phyloP scores from a whole-genome alignment of 2,113 vertebrate genomes.

The Limnothrissa miodon region DNA sequence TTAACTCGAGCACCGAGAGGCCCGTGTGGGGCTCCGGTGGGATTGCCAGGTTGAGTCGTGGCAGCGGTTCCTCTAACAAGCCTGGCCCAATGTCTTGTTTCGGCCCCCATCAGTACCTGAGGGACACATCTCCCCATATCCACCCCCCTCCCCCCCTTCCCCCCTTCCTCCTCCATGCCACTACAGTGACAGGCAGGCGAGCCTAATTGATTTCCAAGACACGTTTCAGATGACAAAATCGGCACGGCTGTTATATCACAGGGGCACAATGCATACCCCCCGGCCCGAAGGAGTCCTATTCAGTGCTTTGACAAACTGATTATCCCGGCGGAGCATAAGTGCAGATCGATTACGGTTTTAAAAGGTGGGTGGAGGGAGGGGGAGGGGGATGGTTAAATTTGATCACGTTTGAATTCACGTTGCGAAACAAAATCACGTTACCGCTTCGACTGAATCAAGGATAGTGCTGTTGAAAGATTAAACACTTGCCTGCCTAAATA shows the following conservation, averaged over 20 bases:
- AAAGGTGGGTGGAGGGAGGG: constrained; percentile 24
- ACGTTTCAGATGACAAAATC: constrained; percentile 51
- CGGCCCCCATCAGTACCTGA: background rate
- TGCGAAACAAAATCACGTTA: constrained; percentile 10
- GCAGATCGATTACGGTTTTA: constrained; percentile 51
- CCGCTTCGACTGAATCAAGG: constrained; percentile 29
- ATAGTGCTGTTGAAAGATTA: constrained; percentile 14
- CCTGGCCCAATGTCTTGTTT: background rate
- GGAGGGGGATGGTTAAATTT: constrained; percentile 13
- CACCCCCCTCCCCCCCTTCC: background rate
- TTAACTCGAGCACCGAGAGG: background rate
- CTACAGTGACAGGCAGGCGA: constrained; percentile 32
- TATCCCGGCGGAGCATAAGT: constrained; percentile 55
- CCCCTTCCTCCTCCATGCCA: background rate
- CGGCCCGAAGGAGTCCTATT: constrained; percentile 48
- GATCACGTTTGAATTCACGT: constrained; percentile 24
- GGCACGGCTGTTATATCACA: constrained; percentile 40
- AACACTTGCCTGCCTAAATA: background rate
- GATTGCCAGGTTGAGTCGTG: background rate
- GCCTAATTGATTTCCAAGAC: constrained; percentile 54
- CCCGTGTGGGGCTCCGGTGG: background rate
- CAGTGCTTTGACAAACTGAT: constrained; percentile 59
- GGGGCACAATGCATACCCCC: constrained; percentile 46
- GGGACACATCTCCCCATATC: background rate
- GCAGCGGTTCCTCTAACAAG: constrained; percentile 1